A percentile compares a stretch with the other conserved stretches of the same genome.
phyloP scores from a whole-genome alignment of 2,113 vertebrate genomes.

The Prinia subflava region DNA sequence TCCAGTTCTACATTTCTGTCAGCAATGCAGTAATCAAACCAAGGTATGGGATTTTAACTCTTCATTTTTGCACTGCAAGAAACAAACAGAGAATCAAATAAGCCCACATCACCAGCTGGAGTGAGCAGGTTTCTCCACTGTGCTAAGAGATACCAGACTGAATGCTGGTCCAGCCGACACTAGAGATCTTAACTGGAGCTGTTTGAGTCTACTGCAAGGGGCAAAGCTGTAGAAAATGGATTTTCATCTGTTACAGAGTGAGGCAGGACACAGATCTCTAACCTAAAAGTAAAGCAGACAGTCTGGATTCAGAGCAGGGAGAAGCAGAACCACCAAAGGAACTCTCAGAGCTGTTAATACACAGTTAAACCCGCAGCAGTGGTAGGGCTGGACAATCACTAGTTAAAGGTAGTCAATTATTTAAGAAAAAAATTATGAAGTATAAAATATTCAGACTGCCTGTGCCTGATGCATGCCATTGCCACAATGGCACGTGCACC shows the following conservation, averaged over 20 bases:
- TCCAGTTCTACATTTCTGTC: background rate
- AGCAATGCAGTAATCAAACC: background rate
- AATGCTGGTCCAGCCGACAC: background rate
- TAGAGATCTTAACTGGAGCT: background rate
- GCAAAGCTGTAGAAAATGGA: background rate
- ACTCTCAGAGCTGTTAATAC: background rate
- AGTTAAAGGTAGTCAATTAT: slow-evolving; percentile 58
- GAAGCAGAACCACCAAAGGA: background rate
- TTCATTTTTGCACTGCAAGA: background rate
- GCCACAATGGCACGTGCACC: background rate
- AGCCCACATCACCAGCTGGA: background rate
- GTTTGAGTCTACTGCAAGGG: background rate
- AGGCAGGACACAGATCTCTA: background rate
- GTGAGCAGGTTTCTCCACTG: background rate
- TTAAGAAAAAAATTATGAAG: slow-evolving; percentile 38
- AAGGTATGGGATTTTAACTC: background rate
- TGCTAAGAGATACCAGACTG: background rate
- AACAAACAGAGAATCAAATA: background rate
- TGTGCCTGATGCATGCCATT: background rate
- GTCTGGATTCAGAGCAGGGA: background rate
- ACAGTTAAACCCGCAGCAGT: background rate
- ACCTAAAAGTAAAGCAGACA: background rate
- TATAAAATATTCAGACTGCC: slow-evolving; percentile 61
- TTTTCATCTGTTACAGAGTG: background rate
- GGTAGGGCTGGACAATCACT: background rate